These are phyloP conservation scores for Steromphala cineraria DNA, from an alignment of 2,888 invertebrate genomes.

Conservation along the genomic window DNA sequence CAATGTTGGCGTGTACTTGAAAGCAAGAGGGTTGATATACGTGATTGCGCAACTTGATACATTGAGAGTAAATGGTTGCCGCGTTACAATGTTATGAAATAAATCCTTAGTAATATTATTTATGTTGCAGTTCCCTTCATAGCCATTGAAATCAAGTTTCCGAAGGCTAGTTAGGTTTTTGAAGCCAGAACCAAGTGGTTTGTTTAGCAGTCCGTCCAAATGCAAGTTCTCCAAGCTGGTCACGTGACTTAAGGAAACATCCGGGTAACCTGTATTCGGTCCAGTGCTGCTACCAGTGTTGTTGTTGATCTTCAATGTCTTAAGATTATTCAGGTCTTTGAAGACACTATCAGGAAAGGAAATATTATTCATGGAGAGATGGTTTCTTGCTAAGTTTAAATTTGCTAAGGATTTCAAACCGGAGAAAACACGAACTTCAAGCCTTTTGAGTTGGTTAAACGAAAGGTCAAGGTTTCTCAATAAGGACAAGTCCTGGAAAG, in stretches of 20 bases:
- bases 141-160: conserved; percentile 12
- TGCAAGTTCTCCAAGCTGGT: not conserved
- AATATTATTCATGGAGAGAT: not conserved
- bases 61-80: not conserved
- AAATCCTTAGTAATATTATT: not conserved
- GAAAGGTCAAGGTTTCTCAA: conserved; percentile 8
- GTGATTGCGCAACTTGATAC: not conserved
- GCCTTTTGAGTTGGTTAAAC: not conserved
- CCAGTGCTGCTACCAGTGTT: not conserved
- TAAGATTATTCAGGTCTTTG: not conserved
- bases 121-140: not conserved
- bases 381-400: not conserved
- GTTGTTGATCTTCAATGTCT: not conserved
- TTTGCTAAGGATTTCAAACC: not conserved
- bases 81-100: not conserved
- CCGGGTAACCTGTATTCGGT: not conserved
- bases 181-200: not conserved
- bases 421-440: not conserved
- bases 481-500: not conserved
- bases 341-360: not conserved
- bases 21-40: not conserved
- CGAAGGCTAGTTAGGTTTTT: not conserved
- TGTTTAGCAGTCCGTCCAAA: not conserved
- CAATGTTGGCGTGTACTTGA: not conserved
- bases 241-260: not conserved